Evolutionary conservation across 2,888 invertebrate species (phyloP), one percentile per base, ranked within the genome.

Genomic region (Parascotia fuliginaria): DNA sequence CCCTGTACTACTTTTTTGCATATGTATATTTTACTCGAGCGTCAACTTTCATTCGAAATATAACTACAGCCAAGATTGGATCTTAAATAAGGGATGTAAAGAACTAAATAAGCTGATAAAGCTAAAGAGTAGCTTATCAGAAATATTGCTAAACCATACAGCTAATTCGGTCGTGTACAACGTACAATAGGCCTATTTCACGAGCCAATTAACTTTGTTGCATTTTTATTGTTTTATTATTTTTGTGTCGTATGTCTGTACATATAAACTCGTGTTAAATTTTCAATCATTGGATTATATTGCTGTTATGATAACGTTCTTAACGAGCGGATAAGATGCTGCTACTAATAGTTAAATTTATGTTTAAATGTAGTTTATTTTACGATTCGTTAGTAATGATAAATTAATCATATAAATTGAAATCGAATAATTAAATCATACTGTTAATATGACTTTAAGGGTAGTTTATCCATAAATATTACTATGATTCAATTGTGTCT

Each of bases 181-280:
- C 70, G 67, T 81, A 89, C 89, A 89, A 89, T 89, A 86, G 86
- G 55, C 80, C 81, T 85, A 89, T 88, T 89, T 88, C 89, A 89
- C 87, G 87, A 79, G 69, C 83, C 85, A 79, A 83, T 87, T 85
- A 74, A 82, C 79, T 84, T 87, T 77, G 79, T 81, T 75, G 76
- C 74, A 71, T 68, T 81, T 83, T 81, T 70, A 53, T 69, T 66
- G 62, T 56, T 66, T 61, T 59, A 64, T 62, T 58, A 51, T 33
- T 12, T 45, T 49, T 46, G 67, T 63, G 47, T 54, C 41, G 37
- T 48, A 60, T 60, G 50, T 62, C 56, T 46, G 45, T 60, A 49
- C 33, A 65, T 55, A 69, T 50, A 51, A 47, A 52, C 19, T 53
- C 27, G n/a, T 36, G 15, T 19, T 36, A 19, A 36, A 36, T 6